A percentile compares a stretch with the other conserved stretches of the same genome.
phyloP scores from a whole-genome alignment of 1,140 invertebrate species.

The Rhizoglyphus robini region DNA sequence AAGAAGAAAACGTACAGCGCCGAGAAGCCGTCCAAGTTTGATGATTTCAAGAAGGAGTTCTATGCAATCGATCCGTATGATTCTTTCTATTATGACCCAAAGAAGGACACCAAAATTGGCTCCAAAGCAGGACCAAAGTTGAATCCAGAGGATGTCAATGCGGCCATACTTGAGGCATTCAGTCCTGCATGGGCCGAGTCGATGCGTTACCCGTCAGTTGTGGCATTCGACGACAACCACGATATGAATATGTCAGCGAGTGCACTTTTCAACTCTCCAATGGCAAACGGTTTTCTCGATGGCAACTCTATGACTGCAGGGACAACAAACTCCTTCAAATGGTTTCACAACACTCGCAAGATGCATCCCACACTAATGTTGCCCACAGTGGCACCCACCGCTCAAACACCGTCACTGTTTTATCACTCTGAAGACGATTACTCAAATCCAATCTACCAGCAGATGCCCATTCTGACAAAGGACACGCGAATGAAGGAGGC shows the following conservation, averaged over 20 bases:
- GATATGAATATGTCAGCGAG: no score
- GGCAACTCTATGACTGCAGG: no score
- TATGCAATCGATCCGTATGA: background rate
- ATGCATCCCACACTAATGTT: no score
- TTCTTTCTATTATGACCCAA: background rate
- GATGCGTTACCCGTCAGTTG: background rate
- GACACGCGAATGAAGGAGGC: no score
- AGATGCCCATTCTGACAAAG: no score
- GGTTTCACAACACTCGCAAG: no score
- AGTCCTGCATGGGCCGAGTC: background rate
- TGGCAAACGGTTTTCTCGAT: no score
- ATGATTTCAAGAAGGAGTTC: background rate
- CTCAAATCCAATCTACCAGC: background rate
- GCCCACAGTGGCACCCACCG: background rate
- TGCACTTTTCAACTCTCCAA: no score
- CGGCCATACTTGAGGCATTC: background rate
- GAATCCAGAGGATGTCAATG: background rate
- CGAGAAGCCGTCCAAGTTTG: background rate
- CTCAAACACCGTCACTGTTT: background rate
- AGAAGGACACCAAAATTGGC: background rate
- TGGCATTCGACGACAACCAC: no score
- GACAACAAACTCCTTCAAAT: no score
- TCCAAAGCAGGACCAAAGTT: no score
- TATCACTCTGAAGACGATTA: background rate
- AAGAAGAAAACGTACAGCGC: background rate